phyloP scores from a whole-genome alignment of 2,113 vertebrate genomes.

The Gambusia affinis region DNA sequence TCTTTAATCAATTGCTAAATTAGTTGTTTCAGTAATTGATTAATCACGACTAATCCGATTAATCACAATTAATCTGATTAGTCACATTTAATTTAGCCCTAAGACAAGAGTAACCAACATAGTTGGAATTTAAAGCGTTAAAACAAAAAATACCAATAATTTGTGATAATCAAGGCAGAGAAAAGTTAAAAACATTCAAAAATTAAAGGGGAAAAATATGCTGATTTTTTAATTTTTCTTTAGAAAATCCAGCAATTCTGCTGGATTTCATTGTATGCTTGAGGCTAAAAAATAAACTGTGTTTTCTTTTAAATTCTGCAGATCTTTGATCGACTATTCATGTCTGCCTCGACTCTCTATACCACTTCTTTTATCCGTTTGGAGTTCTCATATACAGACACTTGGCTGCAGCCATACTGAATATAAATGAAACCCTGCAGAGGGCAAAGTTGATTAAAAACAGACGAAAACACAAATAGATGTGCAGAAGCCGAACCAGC shows the following conservation, averaged over 20 bases:
- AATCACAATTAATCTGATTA: too few relatives aligned
- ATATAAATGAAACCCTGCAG: background rate
- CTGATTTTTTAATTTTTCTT: too few relatives aligned
- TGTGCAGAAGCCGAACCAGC: background rate
- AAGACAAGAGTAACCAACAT: background rate
- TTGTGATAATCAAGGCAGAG: too few relatives aligned
- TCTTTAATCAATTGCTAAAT: too few relatives aligned
- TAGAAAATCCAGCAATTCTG: background rate
- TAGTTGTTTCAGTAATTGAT: too few relatives aligned
- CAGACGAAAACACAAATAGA: background rate
- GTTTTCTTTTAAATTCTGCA: background rate
- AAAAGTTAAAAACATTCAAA: too few relatives aligned
- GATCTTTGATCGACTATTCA: too few relatives aligned
- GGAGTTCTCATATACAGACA: background rate
- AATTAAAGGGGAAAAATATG: too few relatives aligned
- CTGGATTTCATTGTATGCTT: background rate
- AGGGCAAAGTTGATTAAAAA: background rate
- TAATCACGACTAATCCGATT: too few relatives aligned
- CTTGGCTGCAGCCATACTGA: background rate
- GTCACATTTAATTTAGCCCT: too few relatives aligned
- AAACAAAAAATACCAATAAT: background rate
- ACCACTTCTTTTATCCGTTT: background rate
- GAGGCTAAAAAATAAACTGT: background rate
- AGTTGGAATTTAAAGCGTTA: background rate
- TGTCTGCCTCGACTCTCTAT: too few relatives aligned